Evolutionary conservation across 1,140 invertebrate genomes (phyloP), one percentile per base, ranked within the genome.

Genomic region (Triops longicaudatus): DNA sequence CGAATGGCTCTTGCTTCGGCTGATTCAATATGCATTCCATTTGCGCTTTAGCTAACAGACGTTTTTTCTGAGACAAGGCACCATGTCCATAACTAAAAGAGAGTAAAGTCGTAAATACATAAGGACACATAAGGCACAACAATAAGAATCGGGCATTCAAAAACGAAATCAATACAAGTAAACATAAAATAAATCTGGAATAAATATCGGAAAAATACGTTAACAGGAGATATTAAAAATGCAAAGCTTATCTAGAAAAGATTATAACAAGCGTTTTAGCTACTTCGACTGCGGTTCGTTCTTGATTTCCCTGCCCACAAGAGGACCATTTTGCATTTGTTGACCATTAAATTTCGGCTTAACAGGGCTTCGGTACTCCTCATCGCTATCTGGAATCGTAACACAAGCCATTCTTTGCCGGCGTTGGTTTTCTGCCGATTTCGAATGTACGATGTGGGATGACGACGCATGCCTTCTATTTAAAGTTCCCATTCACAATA

Each of bases 1-100:
- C 43, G 14, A 76, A 42, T 12, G 81, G 81, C 44, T 83, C 82
- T 74, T 81, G 81, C 71, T 83, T 83, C 26, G 76, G 78, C 72
- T 72, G 43, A 73, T 81, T 80, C 11, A 88, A 82, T 85, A 89
- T 89, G 81, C 91, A 93, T 82, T 95, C 93, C 42, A 91, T 92
- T 83, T 96, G 94, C 17, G 92, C 92, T 84, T 92, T 92, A 26
- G 93, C 93, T 80, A 96, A 83, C 72, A 96, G 85, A 63, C 94
- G 88, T 83, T 96, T 96, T 87, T 96, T 96, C 84, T 93, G 92
- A 14, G 93, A 92, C 80, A 81, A 63, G 72, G 74, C 74, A 75
- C 74, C 78, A 77, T 77, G 63, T 77, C 78, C 78, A 28, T 44
- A 72, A 5, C 87, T 83, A 37, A 37, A 37, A 37, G 31, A 37